Base-by-base conservation (phyloP, 2,888 invertebrate genomes). In the Junonia oenone region DNA sequence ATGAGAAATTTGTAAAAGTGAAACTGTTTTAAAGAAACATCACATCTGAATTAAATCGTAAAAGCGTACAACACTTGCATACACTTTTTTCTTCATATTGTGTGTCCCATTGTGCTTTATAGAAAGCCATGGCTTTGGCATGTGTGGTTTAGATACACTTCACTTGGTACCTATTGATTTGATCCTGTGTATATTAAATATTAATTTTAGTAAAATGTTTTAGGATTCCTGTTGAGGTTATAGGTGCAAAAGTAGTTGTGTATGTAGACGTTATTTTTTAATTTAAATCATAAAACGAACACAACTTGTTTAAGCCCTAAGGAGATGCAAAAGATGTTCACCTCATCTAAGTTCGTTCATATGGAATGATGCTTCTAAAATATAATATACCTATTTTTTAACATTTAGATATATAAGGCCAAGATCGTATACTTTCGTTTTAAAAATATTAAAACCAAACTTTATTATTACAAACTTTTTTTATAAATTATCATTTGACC, bases 21-120 rank as follows among this genome's bases (percentile, higher is more conserved):
- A 58, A 57, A 57, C 31, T 33, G 49, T 55, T 57, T 51, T 48
- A 49, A 55, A 58, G 51, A 45, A 8, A 35, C 59, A 56, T 62
- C 50, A 56, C 51, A 55, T n/a, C n/a, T 31, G 19, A 22, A 22
- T 22, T 22, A 22, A 22, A 5, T 22, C 22, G 22, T 22, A 22
- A 22, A 22, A 22, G 22, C 22, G 22, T 22, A 50, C 47, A 47
- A 31, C 13, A 29, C 29, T 31, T 43, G 53, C 26, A 47, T 33
- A 40, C 45, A 49, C 15, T 54, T 54, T 13, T 45, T 58, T 49
- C n/a, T 45, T 38, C 31, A n/a, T n/a, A n/a, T n/a, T n/a, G n/a
- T n/a, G n/a, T 55, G 45, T n/a, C n/a, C n/a, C n/a, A n/a, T n/a
- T 59, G 58, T 59, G 38, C 6, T 37, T 35, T 22, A 48, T 51